A percentile compares a stretch with the other conserved stretches of the same genome.
phyloP scores from a whole-genome alignment of 2,888 invertebrate species.

The Notodonta ziczac region DNA sequence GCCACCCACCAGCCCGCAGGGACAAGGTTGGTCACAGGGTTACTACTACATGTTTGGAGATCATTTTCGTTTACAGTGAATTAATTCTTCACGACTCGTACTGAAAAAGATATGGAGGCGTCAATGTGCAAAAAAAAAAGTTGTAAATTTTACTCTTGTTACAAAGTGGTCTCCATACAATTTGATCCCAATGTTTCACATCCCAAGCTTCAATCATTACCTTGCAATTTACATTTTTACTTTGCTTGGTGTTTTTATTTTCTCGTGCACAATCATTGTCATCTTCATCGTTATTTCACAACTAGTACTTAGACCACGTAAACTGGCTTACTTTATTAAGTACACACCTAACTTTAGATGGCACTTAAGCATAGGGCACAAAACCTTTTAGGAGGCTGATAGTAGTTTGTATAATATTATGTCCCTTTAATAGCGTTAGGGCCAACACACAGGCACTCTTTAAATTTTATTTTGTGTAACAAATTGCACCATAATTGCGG shows the following conservation, averaged over 20 bases:
- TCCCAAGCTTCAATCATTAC: slow-evolving; percentile 51
- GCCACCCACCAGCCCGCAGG: slow-evolving; percentile 49
- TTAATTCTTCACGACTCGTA: too few relatives aligned
- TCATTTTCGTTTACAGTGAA: slow-evolving; percentile 20
- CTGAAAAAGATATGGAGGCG: too few relatives aligned
- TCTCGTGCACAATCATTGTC: slow-evolving; percentile 46
- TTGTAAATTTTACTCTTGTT: too few relatives aligned
- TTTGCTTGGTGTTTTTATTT: slow-evolving; percentile 63
- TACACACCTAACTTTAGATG: neutral
- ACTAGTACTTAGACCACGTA: slow-evolving; percentile 6
- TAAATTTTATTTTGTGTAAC: neutral
- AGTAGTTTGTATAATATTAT: neutral
- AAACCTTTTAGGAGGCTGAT: too few relatives aligned
- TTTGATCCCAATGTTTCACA: slow-evolving; percentile 28
- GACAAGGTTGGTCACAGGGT: slow-evolving; percentile 70
- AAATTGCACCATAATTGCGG: too few relatives aligned
- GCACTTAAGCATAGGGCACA: neutral
- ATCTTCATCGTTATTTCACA: slow-evolving; percentile 21
- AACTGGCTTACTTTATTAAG: neutral
- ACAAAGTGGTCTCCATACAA: slow-evolving; percentile 26
- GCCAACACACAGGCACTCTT: neutral
- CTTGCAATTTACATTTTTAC: slow-evolving; percentile 46
- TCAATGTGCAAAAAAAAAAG: too few relatives aligned
- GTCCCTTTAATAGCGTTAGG: neutral
- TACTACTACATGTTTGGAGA: slow-evolving; percentile 23